These are phyloP conservation scores for Oncorhynchus mykiss DNA, from an alignment of 2,113 vertebrate genomes.

Conservation along the genomic window DNA sequence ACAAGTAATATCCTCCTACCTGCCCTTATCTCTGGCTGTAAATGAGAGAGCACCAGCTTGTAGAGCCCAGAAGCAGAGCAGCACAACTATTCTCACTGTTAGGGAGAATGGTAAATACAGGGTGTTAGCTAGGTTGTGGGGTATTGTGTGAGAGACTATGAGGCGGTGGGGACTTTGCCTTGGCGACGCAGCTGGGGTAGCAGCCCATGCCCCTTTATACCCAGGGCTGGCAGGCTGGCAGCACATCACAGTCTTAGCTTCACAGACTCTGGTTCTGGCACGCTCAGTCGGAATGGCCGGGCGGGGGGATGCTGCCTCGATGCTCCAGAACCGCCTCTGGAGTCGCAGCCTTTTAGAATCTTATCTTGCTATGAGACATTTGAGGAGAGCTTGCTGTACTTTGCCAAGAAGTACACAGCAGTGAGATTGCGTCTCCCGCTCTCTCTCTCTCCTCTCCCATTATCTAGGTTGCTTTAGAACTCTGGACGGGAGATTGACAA, in stretches of 20 bases:
- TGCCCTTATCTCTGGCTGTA: slow-evolving; percentile 59
- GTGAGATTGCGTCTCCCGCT: slow-evolving; percentile 16
- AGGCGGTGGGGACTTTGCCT: slow-evolving; percentile 27
- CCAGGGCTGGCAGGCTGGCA: slow-evolving; percentile 29
- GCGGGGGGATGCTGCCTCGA: slow-evolving; percentile 27
- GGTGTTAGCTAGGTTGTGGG: slow-evolving; percentile 4
- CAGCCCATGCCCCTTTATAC: slow-evolving; percentile 1
- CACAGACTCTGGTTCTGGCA: background rate
- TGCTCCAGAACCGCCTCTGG: slow-evolving; percentile 29
- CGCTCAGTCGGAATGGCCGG: slow-evolving; percentile 13
- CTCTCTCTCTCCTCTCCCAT: slow-evolving; percentile 1
- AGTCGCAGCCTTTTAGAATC: slow-evolving; percentile 36
- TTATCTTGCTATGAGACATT: slow-evolving; percentile 48
- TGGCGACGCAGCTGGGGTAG: background rate
- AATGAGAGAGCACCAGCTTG: slow-evolving; percentile 48
- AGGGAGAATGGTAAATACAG: slow-evolving; percentile 11
- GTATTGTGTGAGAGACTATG: slow-evolving; percentile 31
- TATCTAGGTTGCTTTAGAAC: slow-evolving; percentile 28
- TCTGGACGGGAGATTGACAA: slow-evolving; percentile 19
- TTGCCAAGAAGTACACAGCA: slow-evolving; percentile 7
- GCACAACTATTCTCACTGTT: too few species aligned
- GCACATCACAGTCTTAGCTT: slow-evolving; percentile 3
- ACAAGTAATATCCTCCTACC: slow-evolving; percentile 57
- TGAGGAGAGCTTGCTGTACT: slow-evolving; percentile 37
- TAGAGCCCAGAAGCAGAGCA: slow-evolving; percentile 23